Conservation (phyloP, 2,113 vertebrate species). For the Plestiodon gilberti region DNA sequence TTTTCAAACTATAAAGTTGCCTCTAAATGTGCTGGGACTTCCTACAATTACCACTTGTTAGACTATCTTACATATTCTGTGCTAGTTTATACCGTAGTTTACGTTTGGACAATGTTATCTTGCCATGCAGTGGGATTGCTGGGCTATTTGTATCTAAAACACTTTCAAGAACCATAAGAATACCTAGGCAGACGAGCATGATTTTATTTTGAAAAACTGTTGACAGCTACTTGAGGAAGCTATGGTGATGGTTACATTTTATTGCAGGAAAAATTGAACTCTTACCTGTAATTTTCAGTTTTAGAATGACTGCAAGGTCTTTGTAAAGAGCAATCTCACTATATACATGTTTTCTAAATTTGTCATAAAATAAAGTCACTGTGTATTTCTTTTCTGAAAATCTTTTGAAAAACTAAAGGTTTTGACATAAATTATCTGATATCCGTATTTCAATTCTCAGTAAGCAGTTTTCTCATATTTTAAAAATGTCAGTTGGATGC, state of each 20-base stretch:
- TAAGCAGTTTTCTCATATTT: background rate
- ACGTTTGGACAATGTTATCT: constrained; percentile 31
- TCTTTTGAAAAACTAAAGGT: constrained; percentile 63
- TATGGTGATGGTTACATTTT: constrained; percentile 37
- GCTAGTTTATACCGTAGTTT: constrained; percentile 49
- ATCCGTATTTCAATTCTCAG: background rate
- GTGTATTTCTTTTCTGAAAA: constrained; percentile 69
- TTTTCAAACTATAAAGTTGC: constrained; percentile 16
- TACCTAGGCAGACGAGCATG: background rate
- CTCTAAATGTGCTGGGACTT: background rate
- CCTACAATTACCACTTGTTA: background rate
- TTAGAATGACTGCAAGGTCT: constrained; percentile 58
- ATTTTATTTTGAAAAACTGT: constrained; percentile 45
- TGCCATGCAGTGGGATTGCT: constrained; percentile 27
- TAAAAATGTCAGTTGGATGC: background rate
- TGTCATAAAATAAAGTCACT: constrained; percentile 74
- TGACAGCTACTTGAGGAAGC: constrained; percentile 43
- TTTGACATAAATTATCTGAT: background rate
- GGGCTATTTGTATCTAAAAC: constrained; percentile 55
- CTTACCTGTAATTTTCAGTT: constrained; percentile 51
- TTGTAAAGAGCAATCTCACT: constrained; percentile 73
- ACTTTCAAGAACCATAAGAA: constrained; percentile 52
- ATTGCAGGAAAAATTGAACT: constrained; percentile 35
- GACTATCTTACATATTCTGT: constrained; percentile 17
- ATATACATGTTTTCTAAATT: constrained; percentile 75